phyloP scores from a whole-genome alignment of 2,113 vertebrate genomes.

The Deroptyus accipitrinus region DNA sequence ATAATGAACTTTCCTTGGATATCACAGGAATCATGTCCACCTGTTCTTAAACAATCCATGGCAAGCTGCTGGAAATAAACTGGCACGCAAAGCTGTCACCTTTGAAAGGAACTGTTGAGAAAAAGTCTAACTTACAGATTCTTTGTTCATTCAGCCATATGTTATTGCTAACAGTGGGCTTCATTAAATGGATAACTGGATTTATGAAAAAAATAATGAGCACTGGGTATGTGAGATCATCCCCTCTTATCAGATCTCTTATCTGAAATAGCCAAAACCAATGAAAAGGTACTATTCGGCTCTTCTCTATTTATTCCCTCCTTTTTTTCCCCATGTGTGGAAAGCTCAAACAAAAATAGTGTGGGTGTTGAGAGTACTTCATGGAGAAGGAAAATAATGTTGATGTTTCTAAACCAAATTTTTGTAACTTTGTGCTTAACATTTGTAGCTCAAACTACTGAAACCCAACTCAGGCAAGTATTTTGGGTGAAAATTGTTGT shows the following conservation, averaged over 20 bases:
- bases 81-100: constrained; percentile 8
- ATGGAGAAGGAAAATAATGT: background rate
- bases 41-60: background rate
- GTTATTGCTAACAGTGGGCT: background rate
- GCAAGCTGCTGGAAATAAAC: constrained; percentile 9
- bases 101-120: constrained; percentile 16
- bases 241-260: background rate
- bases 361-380: accelerated
- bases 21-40: background rate
- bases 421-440: background rate
- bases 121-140: background rate
- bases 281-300: background rate
- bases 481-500: background rate
- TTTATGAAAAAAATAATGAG: background rate
- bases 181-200: constrained; percentile 20
- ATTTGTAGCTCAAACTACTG: background rate
- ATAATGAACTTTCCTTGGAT: background rate
- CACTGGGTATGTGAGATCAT: background rate
- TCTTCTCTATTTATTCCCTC: background rate
- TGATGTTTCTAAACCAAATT: background rate
- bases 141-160: background rate
- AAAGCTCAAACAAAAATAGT: background rate
- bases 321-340: background rate
- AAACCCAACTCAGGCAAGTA: background rate
- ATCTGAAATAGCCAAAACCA: background rate